phyloP scores from a whole-genome alignment of 2,888 invertebrate genomes.

The Bimastos eiseni region DNA sequence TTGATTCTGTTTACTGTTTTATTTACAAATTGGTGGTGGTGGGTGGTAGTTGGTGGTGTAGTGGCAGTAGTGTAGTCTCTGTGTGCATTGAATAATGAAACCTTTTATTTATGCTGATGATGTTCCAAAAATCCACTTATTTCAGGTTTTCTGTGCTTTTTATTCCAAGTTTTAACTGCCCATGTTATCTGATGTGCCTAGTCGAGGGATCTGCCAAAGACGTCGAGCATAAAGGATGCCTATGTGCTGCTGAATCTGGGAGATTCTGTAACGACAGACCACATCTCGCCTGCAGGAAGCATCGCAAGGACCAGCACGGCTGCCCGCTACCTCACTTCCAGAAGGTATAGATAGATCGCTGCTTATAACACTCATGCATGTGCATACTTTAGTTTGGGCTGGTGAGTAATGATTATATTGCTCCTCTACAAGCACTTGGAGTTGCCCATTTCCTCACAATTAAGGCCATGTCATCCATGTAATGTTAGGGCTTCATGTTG shows the following conservation, averaged over 20 bases:
- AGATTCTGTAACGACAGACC: conserved; percentile 97
- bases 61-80: too few species aligned
- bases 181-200: not conserved
- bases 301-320: conserved; percentile 94
- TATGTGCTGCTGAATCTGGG: conserved; percentile 78
- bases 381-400: not conserved
- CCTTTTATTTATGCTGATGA: not conserved
- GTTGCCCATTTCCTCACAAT: not conserved
- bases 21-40: not conserved
- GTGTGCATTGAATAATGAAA: not conserved
- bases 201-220: conserved; percentile 38
- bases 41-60: not conserved
- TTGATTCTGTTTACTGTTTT: not conserved
- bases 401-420: not conserved
- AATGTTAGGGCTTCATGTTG: not conserved
- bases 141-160: not conserved
- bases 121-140: not conserved
- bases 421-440: not conserved
- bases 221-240: conserved; percentile 72
- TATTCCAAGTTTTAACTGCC: not conserved
- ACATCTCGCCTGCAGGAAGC: conserved; percentile 96
- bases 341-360: conserved; percentile 73
- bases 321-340: conserved; percentile 72
- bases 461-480: not conserved
- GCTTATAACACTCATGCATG: not conserved